phyloP scores from a whole-genome alignment of 2,797 vertebrate genomes.

The Peromyscus melanophrys region DNA sequence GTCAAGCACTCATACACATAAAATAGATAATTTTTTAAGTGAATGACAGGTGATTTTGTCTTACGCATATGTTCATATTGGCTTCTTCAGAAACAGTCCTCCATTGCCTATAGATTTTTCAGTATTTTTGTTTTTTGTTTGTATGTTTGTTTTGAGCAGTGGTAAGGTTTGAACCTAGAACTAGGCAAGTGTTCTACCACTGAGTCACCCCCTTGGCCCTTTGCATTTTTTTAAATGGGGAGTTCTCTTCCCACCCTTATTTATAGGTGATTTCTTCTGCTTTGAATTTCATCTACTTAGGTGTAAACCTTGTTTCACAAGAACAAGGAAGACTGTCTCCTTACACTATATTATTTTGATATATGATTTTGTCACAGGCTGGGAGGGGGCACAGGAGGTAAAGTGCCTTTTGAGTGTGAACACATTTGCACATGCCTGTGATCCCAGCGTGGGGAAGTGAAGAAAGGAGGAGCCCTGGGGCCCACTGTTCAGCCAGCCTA shows the following conservation, averaged over 20 bases:
- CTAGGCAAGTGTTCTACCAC: neutral
- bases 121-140: neutral
- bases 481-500: neutral
- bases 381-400: too few relatives aligned
- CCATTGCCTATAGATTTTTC: neutral
- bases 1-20: neutral
- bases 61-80: neutral
- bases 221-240: neutral
- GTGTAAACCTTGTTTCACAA: neutral
- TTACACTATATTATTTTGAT: neutral
- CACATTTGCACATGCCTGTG: neutral
- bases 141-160: neutral
- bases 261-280: slow-evolving; percentile 4
- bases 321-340: neutral
- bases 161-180: neutral
- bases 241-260: neutral
- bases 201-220: neutral
- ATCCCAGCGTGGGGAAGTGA: neutral
- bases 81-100: neutral
- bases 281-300: neutral
- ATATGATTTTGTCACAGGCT: neutral
- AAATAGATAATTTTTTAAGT: neutral
- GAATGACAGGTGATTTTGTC: neutral
- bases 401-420: neutral
- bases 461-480: neutral